These are phyloP conservation scores for Dolomedes plantarius DNA, from an alignment of 2,888 invertebrate species.

Conservation along the genomic window DNA sequence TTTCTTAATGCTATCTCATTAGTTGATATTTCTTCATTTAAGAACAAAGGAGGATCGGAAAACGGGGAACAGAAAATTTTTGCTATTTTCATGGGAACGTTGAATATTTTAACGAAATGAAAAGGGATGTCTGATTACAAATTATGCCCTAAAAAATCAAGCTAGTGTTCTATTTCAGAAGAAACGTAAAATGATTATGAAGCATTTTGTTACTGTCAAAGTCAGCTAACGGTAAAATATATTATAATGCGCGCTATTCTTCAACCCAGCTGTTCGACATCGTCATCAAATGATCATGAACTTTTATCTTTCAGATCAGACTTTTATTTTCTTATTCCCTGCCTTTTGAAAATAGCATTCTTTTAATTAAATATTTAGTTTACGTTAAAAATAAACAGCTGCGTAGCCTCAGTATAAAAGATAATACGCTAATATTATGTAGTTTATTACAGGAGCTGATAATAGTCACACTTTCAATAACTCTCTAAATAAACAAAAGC, in stretches of 20 bases:
- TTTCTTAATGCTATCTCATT: conserved; percentile 57
- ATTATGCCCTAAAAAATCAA: not conserved
- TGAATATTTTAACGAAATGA: not conserved
- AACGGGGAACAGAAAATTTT: conserved; percentile 2
- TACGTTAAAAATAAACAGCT: no score
- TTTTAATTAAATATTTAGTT: no score
- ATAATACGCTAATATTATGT: no score
- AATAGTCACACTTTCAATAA: no score
- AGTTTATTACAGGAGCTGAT: no score
- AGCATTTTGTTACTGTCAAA: conserved; percentile 42
- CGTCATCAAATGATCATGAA: not conserved
- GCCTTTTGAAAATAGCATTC: no score
- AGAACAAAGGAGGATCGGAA: conserved; percentile 37
- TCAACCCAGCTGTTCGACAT: conserved; percentile 1
- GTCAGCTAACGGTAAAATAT: conserved; percentile 49
- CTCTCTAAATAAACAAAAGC: no score
- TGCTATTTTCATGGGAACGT: not conserved
- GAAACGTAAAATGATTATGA: conserved; percentile 3
- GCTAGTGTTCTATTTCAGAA: not conserved
- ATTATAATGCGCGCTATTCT: conserved; percentile 25
- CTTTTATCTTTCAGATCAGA: not conserved
- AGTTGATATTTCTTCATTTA: conserved; percentile 52
- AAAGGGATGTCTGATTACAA: not conserved
- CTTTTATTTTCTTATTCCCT: not conserved
- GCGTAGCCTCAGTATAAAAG: no score